Evolutionary conservation across 2,888 invertebrate species (phyloP), one percentile per base, ranked within the genome.

Genomic region (Agrotis puta): DNA sequence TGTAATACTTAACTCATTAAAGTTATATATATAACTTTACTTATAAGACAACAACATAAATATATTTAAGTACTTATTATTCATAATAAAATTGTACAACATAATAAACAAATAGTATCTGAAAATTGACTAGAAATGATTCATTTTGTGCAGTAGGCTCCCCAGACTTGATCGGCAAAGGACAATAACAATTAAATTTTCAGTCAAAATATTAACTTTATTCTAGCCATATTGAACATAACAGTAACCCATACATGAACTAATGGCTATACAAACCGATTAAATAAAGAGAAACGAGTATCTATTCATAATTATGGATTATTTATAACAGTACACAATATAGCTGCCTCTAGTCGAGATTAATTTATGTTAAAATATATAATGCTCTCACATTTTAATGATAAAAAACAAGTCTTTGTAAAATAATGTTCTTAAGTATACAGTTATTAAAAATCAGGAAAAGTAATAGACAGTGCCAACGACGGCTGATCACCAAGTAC

Each of bases 341-440:
- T 94, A 94, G 94, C 95, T 95, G 95, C 94, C 93, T 88, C 91
- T 88, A 91, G 88, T 92, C 89, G 91, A 92, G 89, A 92, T 91
- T 87, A 88, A 87, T 86, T 89, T 88, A 88, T 83, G 74, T 89
- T 87, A 85, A 87, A 84, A 85, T 88, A 85, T 83, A 82, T 85
- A 88, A 88, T 86, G 80, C 72, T 87, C 85, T 87, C 85, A 86
- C 77, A 77, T 84, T 69, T 78, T 83, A 82, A 81, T 85, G 85
- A 83, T 79, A 86, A 39, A 11, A 39, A 39, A 39, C 39, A 39
- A 39, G 75, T 85, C 76, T 80, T 88, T 79, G 71, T n/a, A 86
- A 87, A 88, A 75, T 70, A 84, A 84, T 76, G 58, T 79, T 74
- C 64, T 66, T 70, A 54, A 66, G 66, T 83, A 79, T 67, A 77